Conservation (phyloP, 2,113 vertebrate genomes). For the Otolemur garnettii region DNA sequence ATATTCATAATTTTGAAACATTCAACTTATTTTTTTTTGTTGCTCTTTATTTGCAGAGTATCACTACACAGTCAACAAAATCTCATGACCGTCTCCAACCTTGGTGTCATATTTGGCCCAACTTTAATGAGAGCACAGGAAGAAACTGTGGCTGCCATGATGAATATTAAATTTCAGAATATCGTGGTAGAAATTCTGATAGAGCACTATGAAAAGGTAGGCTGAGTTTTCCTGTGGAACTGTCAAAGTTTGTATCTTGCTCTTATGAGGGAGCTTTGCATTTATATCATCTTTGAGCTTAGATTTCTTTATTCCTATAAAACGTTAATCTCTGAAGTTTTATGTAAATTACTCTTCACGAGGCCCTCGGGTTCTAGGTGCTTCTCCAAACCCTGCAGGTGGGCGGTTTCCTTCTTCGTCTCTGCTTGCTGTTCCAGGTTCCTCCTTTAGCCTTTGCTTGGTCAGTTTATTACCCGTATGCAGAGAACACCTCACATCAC, state of each 20-base stretch:
- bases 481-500: not conserved
- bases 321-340: not conserved
- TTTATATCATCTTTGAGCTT: not conserved
- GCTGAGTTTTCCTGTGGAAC: not conserved
- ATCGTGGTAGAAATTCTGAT: slow-evolving; percentile 99
- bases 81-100: slow-evolving; percentile 98
- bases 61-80: slow-evolving; percentile 97
- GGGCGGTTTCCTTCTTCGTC: not conserved
- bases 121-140: slow-evolving; percentile 98
- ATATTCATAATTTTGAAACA: not conserved
- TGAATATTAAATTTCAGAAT: slow-evolving; percentile 99
- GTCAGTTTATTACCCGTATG: not conserved
- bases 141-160: slow-evolving; percentile 99
- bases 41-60: slow-evolving; percentile 89
- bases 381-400: not conserved
- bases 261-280: not conserved
- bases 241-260: not conserved
- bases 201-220: slow-evolving; percentile 97
- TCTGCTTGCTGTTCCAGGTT: not conserved
- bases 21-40: slow-evolving; percentile 66
- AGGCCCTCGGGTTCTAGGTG: not conserved
- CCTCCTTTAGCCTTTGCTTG: not conserved
- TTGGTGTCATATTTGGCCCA: slow-evolving; percentile 98
- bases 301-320: not conserved
- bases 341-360: not conserved